Percentiles rank a stretch among this genome's conserved stretches.
Evolutionary conservation across 2,888 invertebrate species (phyloP).

Genomic region (Aleiodes testaceus): DNA sequence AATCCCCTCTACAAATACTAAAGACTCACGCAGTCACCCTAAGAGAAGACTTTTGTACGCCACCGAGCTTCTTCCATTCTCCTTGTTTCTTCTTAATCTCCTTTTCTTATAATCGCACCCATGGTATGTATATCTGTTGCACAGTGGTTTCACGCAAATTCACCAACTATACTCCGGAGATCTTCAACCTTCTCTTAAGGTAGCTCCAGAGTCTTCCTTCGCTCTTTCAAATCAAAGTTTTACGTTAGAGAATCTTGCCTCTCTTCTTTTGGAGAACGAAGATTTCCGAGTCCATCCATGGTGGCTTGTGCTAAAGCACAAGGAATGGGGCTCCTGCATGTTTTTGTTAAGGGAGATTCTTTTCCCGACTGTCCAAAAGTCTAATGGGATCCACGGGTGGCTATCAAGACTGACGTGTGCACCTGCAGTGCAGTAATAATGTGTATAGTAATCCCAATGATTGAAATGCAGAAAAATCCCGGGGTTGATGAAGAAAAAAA

Average conservation of each 20-base stretch:
- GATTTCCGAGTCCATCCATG: no score
- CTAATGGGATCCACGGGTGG: slow-evolving; percentile 56
- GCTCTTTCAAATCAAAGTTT: slow-evolving; percentile 61
- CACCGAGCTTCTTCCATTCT: slow-evolving; percentile 52
- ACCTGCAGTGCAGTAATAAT: slow-evolving; percentile 46
- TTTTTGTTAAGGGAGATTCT: no score
- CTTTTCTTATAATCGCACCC: slow-evolving; percentile 36
- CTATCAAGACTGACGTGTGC: slow-evolving; percentile 51
- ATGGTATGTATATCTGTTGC: slow-evolving; percentile 36
- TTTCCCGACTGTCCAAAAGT: not conserved
- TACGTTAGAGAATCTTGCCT: no score
- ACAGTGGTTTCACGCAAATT: slow-evolving; percentile 68
- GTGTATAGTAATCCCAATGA: slow-evolving; percentile 13
- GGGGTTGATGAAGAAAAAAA: slow-evolving; percentile 38
- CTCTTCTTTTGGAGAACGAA: no score
- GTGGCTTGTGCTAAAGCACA: no score
- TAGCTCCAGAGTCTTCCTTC: slow-evolving; percentile 51
- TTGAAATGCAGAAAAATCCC: slow-evolving; percentile 45
- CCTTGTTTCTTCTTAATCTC: slow-evolving; percentile 37
- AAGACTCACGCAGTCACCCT: slow-evolving; percentile 37
- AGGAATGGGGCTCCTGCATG: no score
- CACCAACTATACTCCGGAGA: slow-evolving; percentile 50
- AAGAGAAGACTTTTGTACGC: slow-evolving; percentile 40
- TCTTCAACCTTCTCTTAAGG: slow-evolving; percentile 55
- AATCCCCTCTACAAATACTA: slow-evolving; percentile 30